Base-by-base conservation (phyloP, 2,113 vertebrate species). In the Blennius ocellaris region DNA sequence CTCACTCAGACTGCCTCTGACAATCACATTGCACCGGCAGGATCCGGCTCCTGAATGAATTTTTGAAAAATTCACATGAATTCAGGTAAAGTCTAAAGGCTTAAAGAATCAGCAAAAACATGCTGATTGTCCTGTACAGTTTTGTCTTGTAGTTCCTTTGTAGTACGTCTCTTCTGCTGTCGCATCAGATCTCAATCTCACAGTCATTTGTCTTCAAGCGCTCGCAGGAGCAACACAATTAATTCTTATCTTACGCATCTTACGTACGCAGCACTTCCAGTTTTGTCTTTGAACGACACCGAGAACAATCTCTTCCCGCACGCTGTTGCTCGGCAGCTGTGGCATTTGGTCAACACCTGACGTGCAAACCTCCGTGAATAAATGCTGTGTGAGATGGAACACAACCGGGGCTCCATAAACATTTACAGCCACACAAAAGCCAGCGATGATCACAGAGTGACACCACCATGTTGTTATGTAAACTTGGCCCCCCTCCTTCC, bases 171-270 rank as follows among this genome's bases (percentile, higher is more conserved):
- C 52, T 49, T 56, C 12, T 7, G 8, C 45, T n/a, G 54, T 68
- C 56, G 55, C 53, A 44, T 65, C 17, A 37, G 45, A 63, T 66
- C 48, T 59, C 14, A 37, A 62, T 70, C 68, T 50, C 40, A 57
- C 62, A 72, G 68, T 53, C 12, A 36, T 60, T 51, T 58, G 11
- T 72, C 48, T 37, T 65, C 6, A 60, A 30, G 14, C 52, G 1
- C 47, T 40, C 37, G 1, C 7, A 49, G 11, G 48, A 54, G 41
- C n/a, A 77, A 71, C 16, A 61, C 58, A 63, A 8, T 1, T 50
- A 54, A 77, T 17, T 54, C 50, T 47, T 69, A 78, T 75, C 58
- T 68, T 9, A 44, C 45, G 69, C 47, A 69, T 80, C 55, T 73
- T 60, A 48, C 4, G 48, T 71, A 11, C 36, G 39, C 37, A 12